phyloP scores from a whole-genome alignment of 1,140 invertebrate species.

The Dreissena polymorpha region DNA sequence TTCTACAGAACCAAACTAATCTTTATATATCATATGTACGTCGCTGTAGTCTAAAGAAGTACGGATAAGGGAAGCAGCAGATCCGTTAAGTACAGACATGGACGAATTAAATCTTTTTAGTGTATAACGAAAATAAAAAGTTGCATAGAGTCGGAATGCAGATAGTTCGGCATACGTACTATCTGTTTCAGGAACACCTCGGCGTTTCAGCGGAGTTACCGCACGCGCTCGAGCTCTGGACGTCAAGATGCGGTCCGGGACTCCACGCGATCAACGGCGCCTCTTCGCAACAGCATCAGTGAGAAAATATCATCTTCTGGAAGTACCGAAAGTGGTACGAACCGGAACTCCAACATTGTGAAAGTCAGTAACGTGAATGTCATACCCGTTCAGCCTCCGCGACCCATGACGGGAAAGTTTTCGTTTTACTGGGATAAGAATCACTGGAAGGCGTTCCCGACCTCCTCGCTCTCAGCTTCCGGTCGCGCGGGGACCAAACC shows the following conservation, averaged over 20 bases:
- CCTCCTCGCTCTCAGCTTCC: neutral
- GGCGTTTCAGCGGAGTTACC: constrained; percentile 36
- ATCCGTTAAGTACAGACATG: too few species aligned
- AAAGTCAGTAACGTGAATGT: constrained; percentile 42
- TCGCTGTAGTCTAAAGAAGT: too few species aligned
- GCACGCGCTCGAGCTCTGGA: neutral
- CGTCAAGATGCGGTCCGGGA: constrained; percentile 38
- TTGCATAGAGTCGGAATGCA: too few species aligned
- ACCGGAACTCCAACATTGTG: constrained; percentile 19
- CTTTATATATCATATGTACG: too few species aligned
- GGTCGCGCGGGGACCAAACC: constrained; percentile 35
- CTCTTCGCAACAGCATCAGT: constrained; percentile 28
- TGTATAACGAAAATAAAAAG: too few species aligned
- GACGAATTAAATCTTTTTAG: too few species aligned
- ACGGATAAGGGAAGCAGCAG: too few species aligned
- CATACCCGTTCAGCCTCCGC: constrained; percentile 32
- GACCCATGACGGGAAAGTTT: constrained; percentile 23
- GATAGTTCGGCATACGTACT: neutral
- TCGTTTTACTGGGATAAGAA: constrained; percentile 48
- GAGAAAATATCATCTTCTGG: constrained; percentile 18
- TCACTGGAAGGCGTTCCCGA: constrained; percentile 39
- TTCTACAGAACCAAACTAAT: too few species aligned
- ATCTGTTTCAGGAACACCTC: neutral
- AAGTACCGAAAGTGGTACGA: neutral
- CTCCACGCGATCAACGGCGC: constrained; percentile 54